A percentile compares a stretch with the other conserved stretches of the same genome.
phyloP scores from a whole-genome alignment of 1,140 invertebrate species.

The Trichomalopsis sarcophagae region DNA sequence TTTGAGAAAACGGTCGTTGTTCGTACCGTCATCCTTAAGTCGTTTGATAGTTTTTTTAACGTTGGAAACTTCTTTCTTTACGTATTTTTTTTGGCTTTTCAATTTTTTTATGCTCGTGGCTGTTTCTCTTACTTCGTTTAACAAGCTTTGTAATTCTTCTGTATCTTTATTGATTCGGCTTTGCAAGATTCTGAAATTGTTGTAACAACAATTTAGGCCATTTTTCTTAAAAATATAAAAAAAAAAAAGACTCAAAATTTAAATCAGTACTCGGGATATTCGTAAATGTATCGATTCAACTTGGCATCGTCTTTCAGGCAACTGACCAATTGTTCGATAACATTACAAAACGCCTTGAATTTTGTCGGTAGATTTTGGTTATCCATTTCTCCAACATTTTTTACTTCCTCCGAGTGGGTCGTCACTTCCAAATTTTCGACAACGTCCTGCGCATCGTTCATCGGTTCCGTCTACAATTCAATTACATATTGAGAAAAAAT shows the following conservation, averaged over 20 bases:
- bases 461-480: background rate
- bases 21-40: slow-evolving; percentile 64
- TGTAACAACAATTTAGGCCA: background rate
- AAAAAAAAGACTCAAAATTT: slow-evolving; percentile 19
- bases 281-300: slow-evolving; percentile 54
- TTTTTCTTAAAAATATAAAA: slow-evolving; percentile 1
- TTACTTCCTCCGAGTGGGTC: background rate
- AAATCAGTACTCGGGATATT: slow-evolving; percentile 59
- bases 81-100: slow-evolving; percentile 59
- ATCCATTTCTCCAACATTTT: background rate
- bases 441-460: background rate
- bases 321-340: slow-evolving; percentile 58
- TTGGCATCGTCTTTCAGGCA: slow-evolving; percentile 56
- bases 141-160: slow-evolving; percentile 63
- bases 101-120: slow-evolving; percentile 60
- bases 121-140: slow-evolving; percentile 60
- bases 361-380: background rate
- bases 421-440: background rate
- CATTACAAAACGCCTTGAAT: slow-evolving; percentile 50
- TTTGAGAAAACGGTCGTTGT: slow-evolving; percentile 6
- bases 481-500: background rate
- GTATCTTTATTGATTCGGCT: slow-evolving; percentile 58
- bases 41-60: slow-evolving; percentile 60
- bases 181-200: slow-evolving; percentile 57
- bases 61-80: slow-evolving; percentile 62